Evolutionary conservation across 2,113 vertebrate species (phyloP).

Genomic region (Aptenodytes patagonicus): DNA sequence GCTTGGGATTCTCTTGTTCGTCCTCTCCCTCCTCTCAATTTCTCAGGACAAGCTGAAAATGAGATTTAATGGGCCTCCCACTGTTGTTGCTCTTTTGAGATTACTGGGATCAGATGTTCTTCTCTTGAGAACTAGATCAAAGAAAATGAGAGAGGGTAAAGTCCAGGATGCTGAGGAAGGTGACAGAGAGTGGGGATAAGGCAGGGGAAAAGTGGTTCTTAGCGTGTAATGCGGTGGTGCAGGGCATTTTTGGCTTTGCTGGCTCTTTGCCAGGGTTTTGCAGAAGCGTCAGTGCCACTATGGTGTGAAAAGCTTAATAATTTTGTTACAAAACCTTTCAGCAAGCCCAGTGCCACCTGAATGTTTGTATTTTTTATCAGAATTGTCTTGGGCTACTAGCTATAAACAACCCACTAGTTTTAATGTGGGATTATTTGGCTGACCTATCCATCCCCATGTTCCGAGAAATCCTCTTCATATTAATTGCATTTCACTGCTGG

Average conservation of each 20-base stretch:
- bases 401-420: neutral
- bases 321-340: slow-evolving; percentile 19
- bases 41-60: slow-evolving; percentile 58
- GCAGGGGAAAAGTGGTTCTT: neutral
- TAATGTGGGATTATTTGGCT: slow-evolving; percentile 35
- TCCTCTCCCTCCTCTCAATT: slow-evolving; percentile 48
- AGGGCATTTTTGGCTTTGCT: neutral
- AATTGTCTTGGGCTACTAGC: neutral
- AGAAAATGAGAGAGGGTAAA: slow-evolving; percentile 41
- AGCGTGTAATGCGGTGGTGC: neutral
- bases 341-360: neutral
- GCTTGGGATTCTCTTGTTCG: slow-evolving; percentile 31
- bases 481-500: slow-evolving; percentile 36
- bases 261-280: slow-evolving; percentile 18
- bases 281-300: neutral
- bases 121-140: slow-evolving; percentile 52
- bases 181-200: neutral
- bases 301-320: slow-evolving; percentile 10
- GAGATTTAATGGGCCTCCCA: slow-evolving; percentile 56
- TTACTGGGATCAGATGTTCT: slow-evolving; percentile 65
- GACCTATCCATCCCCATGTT: slow-evolving; percentile 12
- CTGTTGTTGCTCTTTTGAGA: slow-evolving; percentile 66
- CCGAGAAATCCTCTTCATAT: slow-evolving; percentile 41
- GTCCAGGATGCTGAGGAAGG: slow-evolving; percentile 2
- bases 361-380: neutral